phyloP scores from a whole-genome alignment of 2,113 vertebrate species.

The Mormyrus iriodes region DNA sequence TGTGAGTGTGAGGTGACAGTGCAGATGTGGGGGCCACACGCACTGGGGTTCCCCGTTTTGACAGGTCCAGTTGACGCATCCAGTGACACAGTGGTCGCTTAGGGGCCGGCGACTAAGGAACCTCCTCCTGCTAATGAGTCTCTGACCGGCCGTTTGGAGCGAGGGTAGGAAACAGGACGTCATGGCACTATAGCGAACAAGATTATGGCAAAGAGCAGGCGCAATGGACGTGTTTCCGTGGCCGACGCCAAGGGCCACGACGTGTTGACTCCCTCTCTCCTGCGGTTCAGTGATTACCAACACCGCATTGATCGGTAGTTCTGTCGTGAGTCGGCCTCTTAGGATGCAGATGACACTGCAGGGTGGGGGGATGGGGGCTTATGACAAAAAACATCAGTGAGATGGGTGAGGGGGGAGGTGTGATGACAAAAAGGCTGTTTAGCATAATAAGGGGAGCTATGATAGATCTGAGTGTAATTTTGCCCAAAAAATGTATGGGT shows the following conservation, averaged over 20 bases:
- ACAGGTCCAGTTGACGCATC: no score
- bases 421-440: neutral
- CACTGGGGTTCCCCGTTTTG: no score
- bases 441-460: neutral
- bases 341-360: neutral
- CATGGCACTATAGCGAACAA: neutral
- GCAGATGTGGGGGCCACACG: neutral
- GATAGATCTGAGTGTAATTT: neutral
- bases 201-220: neutral
- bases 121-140: neutral
- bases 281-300: neutral
- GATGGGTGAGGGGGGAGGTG: neutral
- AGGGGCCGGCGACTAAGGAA: no score
- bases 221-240: neutral
- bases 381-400: no score
- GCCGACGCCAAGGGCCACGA: neutral
- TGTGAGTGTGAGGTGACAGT: neutral
- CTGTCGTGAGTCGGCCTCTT: neutral
- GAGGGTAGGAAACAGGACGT: neutral
- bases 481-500: neutral
- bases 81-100: no score
- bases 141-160: neutral
- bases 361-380: neutral
- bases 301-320: neutral
- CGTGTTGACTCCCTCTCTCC: neutral